These are phyloP conservation scores for Centropus unirufus DNA, from an alignment of 2,113 vertebrate species.

Conservation along the genomic window DNA sequence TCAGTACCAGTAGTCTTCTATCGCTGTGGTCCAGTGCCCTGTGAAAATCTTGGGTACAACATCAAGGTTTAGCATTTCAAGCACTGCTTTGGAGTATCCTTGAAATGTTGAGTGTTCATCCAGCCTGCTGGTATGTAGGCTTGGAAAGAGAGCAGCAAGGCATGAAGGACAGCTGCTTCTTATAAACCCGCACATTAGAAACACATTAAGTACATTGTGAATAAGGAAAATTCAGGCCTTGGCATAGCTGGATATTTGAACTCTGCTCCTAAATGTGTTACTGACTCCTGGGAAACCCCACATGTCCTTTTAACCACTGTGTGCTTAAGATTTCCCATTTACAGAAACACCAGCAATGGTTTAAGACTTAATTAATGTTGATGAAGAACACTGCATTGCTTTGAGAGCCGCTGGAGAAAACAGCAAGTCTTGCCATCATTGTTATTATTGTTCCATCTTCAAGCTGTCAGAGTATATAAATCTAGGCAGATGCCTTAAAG, in stretches of 20 bases:
- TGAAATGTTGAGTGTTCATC: neutral
- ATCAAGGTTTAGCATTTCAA: neutral
- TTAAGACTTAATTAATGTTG: neutral
- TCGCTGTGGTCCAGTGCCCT: neutral
- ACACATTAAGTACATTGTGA: accelerated
- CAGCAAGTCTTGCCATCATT: neutral
- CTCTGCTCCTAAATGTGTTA: neutral
- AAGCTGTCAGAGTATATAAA: constrained; percentile 30
- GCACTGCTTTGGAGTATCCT: neutral
- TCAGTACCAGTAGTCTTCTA: neutral
- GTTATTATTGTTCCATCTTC: neutral
- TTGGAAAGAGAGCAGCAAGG: neutral
- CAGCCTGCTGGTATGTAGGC: neutral
- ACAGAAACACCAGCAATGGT: neutral
- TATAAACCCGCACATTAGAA: neutral
- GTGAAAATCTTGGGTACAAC: neutral
- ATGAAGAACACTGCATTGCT: neutral
- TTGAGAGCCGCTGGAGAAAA: neutral
- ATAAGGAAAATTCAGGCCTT: neutral
- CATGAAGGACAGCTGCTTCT: neutral
- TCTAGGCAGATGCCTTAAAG: constrained; percentile 18
- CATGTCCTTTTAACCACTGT: neutral
- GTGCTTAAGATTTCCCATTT: neutral
- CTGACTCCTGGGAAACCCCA: neutral
- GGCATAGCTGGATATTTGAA: neutral